Percentiles rank a stretch among this genome's conserved stretches.
phyloP scores from a whole-genome alignment of 2,113 vertebrate genomes.

The Podocnemis expansa region DNA sequence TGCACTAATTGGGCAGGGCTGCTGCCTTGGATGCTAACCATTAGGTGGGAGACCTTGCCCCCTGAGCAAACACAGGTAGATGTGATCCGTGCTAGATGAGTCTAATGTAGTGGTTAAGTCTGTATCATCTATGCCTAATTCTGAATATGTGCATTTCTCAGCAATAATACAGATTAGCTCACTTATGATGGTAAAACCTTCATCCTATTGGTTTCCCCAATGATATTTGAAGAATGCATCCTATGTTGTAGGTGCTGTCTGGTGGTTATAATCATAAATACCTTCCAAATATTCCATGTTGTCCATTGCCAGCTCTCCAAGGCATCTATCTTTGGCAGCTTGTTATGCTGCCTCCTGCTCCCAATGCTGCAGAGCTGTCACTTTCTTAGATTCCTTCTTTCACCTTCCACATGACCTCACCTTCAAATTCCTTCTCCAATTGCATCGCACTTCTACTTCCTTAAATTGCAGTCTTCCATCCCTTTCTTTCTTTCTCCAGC shows the following conservation, averaged over 20 bases:
- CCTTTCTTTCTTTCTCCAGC: background rate
- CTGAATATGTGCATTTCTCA: background rate
- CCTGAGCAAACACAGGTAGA: background rate
- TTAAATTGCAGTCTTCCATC: rapidly evolving
- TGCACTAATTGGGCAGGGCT: background rate
- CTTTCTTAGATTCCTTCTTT: background rate
- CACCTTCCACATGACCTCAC: background rate
- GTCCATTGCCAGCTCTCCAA: background rate
- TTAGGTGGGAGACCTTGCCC: background rate
- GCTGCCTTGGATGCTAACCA: background rate
- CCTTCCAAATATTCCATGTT: background rate
- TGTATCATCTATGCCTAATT: background rate
- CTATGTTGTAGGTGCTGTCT: background rate
- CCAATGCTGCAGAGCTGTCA: background rate
- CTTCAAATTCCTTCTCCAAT: background rate
- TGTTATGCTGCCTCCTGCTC: background rate
- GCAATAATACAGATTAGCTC: background rate
- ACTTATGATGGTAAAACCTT: background rate
- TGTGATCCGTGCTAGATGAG: background rate
- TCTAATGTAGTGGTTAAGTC: background rate
- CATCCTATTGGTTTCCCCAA: background rate
- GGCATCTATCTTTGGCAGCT: background rate
- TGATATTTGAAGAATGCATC: background rate
- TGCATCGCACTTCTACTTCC: background rate
- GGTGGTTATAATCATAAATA: background rate